A percentile compares a stretch with the other conserved stretches of the same genome.
These are phyloP conservation scores for Eurosta solidaginis DNA, from an alignment of 1,140 invertebrate species.

Conservation along the genomic window DNA sequence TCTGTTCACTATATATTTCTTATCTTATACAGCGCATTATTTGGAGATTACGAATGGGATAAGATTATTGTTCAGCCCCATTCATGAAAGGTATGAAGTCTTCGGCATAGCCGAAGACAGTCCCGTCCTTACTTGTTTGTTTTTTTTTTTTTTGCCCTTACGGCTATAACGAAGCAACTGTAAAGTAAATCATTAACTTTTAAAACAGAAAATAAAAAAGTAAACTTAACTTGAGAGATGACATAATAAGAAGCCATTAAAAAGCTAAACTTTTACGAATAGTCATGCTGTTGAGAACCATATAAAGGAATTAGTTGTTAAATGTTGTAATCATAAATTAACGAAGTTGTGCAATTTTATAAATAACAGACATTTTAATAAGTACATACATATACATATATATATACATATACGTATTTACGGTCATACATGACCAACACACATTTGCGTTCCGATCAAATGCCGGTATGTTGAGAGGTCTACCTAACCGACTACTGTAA, in stretches of 20 bases:
- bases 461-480: no score
- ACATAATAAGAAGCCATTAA: neutral
- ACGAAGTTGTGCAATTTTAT: no score
- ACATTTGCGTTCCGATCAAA: no score
- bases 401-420: neutral
- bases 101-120: neutral
- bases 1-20: no score
- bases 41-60: no score
- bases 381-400: neutral
- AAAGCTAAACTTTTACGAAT: neutral
- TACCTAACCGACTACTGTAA: no score
- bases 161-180: neutral
- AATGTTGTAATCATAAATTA: neutral
- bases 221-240: neutral
- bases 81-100: no score
- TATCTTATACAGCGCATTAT: no score
- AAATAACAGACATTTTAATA: no score
- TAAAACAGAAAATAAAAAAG: neutral
- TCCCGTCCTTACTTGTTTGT: no score
- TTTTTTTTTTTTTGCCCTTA: neutral
- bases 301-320: neutral
- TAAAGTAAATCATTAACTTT: neutral
- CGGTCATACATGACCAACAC: no score
- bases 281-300: neutral
- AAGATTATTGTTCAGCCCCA: no score